Evolutionary conservation across 1,140 invertebrate genomes (phyloP).

Genomic region (Psix sp.): DNA sequence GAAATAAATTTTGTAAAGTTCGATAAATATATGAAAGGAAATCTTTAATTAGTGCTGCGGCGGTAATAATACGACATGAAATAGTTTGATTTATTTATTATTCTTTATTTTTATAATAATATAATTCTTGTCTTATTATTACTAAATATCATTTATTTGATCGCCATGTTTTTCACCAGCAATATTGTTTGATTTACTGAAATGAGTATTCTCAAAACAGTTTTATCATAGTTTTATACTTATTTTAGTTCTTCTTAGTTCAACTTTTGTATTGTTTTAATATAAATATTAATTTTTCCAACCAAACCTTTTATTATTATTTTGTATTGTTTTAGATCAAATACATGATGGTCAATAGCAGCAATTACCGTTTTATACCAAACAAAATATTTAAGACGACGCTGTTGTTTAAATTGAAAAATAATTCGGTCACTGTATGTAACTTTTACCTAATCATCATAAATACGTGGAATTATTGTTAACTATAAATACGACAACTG

Average conservation of each 20-base stretch:
- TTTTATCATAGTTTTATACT: too few species aligned
- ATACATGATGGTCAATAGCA: conserved; percentile 26
- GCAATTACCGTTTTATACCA: conserved; percentile 28
- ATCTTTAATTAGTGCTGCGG: too few species aligned
- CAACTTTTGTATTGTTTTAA: background rate
- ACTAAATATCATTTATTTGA: conserved; percentile 22
- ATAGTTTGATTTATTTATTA: conserved; percentile 5
- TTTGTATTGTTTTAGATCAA: conserved; percentile 14
- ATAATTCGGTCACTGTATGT: conserved; percentile 13
- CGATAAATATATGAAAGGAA: too few species aligned
- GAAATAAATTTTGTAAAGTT: too few species aligned
- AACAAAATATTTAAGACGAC: conserved; percentile 31
- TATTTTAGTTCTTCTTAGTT: too few species aligned
- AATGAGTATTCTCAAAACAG: too few species aligned
- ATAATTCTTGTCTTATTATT: conserved; percentile 12
- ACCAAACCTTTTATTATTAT: conserved; percentile 1
- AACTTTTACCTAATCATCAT: conserved; percentile 18
- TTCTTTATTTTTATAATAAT: background rate
- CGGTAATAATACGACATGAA: conserved; percentile 16
- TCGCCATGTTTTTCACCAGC: too few species aligned
- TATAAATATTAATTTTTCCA: too few species aligned
- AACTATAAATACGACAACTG: conserved; percentile 14
- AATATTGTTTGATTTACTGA: too few species aligned
- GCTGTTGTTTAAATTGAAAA: conserved; percentile 18
- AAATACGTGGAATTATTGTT: conserved; percentile 28